A percentile compares a stretch with the other conserved stretches of the same genome.
These are phyloP conservation scores for Numenius phaeopus DNA, from an alignment of 2,797 vertebrate species.

Conservation along the genomic window DNA sequence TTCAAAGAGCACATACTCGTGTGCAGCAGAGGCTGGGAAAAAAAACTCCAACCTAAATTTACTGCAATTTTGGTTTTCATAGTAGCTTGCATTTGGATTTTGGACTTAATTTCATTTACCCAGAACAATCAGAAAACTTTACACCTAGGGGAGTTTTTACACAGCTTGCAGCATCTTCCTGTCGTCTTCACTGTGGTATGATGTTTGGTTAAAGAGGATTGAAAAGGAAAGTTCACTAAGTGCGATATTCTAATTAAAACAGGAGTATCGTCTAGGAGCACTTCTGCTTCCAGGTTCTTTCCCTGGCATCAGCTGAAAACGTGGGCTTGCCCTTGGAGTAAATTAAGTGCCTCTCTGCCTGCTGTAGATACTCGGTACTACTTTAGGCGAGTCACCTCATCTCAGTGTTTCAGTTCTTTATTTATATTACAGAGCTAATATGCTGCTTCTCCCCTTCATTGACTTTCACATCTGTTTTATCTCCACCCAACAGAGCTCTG, in stretches of 20 bases:
- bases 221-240: slow-evolving; percentile 12
- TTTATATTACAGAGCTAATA: not conserved
- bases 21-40: not conserved
- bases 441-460: not conserved
- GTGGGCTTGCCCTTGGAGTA: not conserved
- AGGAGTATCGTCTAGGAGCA: not conserved
- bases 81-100: slow-evolving; percentile 27
- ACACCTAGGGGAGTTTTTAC: slow-evolving; percentile 38
- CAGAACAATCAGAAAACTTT: slow-evolving; percentile 46
- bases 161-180: slow-evolving; percentile 59
- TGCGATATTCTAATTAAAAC: slow-evolving; percentile 31
- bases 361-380: not conserved
- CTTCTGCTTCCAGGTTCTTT: not conserved
- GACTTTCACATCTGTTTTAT: not conserved
- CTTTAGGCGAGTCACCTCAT: not conserved
- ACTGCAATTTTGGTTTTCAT: not conserved
- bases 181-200: slow-evolving; percentile 39
- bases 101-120: not conserved
- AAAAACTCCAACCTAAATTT: not conserved
- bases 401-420: not conserved
- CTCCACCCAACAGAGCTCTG: not conserved
- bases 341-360: not conserved
- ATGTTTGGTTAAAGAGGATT: not conserved
- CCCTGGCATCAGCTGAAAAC: not conserved
- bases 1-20: not conserved